These are phyloP conservation scores for Ahaetulla prasina DNA, from an alignment of 2,113 vertebrate genomes.

Conservation along the genomic window DNA sequence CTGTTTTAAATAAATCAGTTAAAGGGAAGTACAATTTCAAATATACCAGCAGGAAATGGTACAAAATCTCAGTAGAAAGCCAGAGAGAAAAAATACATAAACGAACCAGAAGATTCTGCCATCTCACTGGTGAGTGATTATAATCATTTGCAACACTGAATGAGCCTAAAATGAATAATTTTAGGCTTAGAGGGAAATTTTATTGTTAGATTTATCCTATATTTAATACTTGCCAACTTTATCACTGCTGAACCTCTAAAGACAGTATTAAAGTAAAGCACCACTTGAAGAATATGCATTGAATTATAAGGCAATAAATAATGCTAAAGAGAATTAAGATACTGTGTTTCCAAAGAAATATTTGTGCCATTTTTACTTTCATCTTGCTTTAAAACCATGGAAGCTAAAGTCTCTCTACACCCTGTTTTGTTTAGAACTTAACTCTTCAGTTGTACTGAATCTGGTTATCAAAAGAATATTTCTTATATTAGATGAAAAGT, in stretches of 20 bases:
- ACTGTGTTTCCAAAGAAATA: background rate
- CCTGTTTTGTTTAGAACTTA: background rate
- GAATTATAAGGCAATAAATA: background rate
- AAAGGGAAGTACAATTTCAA: background rate
- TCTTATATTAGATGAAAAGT: slow-evolving; percentile 1
- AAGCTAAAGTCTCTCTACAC: background rate
- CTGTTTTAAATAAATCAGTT: background rate
- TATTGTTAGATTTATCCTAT: background rate
- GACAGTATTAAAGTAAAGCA: background rate
- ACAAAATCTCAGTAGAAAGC: background rate
- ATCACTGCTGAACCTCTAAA: background rate
- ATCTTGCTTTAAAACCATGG: background rate
- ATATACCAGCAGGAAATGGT: background rate
- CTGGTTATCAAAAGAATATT: background rate
- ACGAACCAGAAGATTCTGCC: background rate
- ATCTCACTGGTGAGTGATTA: background rate
- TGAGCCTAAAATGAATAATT: background rate
- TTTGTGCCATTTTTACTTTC: background rate
- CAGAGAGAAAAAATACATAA: background rate
- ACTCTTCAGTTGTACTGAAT: background rate
- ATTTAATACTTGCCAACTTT: background rate
- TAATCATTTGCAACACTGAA: background rate
- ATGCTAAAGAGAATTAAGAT: background rate
- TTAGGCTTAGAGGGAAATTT: background rate
- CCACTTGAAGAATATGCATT: background rate